Conservation (phyloP, 2,888 invertebrate genomes). For the Euplexia lucipara region DNA sequence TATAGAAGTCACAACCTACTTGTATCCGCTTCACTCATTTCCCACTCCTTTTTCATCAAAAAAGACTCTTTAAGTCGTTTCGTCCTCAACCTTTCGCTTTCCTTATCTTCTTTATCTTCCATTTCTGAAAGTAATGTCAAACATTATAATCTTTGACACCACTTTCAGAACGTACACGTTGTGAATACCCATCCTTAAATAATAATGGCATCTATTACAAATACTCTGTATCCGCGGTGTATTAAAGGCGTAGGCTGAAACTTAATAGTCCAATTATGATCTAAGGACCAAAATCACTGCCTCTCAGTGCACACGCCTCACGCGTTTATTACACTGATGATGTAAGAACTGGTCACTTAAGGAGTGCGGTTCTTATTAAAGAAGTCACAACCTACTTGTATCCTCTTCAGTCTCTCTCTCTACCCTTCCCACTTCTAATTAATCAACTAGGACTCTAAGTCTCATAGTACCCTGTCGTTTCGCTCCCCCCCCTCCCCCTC, state of each 20-base stretch:
- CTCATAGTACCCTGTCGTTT: too few relatives aligned
- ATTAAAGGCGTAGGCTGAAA: slow-evolving; percentile 17
- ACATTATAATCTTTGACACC: neutral
- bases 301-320: neutral
- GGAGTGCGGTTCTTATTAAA: neutral
- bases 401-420: too few relatives aligned
- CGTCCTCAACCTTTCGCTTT: too few relatives aligned
- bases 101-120: neutral
- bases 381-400: neutral
- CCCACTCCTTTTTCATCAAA: too few relatives aligned
- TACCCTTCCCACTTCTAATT: neutral
- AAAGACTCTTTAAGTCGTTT: too few relatives aligned
- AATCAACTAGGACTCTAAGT: neutral
- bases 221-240: neutral
- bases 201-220: neutral
- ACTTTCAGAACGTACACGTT: too few relatives aligned
- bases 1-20: too few relatives aligned
- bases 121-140: too few relatives aligned
- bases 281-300: neutral
- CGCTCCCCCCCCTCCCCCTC: too few relatives aligned
- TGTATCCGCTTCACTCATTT: neutral
- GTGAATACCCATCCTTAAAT: too few relatives aligned
- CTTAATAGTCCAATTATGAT: neutral
- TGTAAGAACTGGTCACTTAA: slow-evolving; percentile 13
- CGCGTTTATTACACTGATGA: slow-evolving; percentile 12